Evolutionary conservation across 2,888 invertebrate species (phyloP).

Genomic region (Rotaria magnacalcarata): DNA sequence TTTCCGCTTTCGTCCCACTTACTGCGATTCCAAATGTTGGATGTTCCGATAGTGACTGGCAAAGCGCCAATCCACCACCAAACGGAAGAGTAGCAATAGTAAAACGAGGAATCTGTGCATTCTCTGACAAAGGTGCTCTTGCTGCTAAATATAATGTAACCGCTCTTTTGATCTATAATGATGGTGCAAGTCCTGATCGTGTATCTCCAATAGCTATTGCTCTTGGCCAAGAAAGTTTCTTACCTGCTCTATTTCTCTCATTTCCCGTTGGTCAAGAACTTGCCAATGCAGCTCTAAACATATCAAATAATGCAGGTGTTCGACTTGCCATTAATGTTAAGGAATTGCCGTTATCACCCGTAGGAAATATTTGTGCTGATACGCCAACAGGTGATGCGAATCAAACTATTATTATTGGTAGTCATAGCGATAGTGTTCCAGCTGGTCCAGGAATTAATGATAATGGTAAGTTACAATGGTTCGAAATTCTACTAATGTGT

Average conservation of each 20-base stretch:
- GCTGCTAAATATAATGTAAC: background rate
- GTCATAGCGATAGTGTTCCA: slow-evolving; percentile 28
- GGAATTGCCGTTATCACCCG: background rate
- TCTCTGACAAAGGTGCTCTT: background rate
- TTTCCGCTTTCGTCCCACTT: background rate
- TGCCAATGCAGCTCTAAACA: background rate
- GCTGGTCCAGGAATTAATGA: slow-evolving; percentile 7
- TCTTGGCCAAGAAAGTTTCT: background rate
- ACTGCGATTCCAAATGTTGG: background rate
- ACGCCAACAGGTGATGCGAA: background rate
- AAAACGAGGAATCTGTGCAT: background rate
- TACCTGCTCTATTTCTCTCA: background rate
- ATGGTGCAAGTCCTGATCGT: background rate
- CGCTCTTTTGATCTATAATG: background rate
- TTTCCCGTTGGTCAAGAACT: background rate
- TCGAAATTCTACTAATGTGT: background rate
- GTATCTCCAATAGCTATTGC: background rate
- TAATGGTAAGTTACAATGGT: background rate
- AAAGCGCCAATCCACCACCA: background rate
- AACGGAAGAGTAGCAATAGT: background rate
- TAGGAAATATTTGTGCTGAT: slow-evolving; percentile 25
- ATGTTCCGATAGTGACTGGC: background rate
- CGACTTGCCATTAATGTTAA: background rate
- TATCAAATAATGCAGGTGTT: background rate
- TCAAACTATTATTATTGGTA: slow-evolving; percentile 11